Evolutionary conservation across 2,113 vertebrate species (phyloP).

Genomic region (Clarias gariepinus): DNA sequence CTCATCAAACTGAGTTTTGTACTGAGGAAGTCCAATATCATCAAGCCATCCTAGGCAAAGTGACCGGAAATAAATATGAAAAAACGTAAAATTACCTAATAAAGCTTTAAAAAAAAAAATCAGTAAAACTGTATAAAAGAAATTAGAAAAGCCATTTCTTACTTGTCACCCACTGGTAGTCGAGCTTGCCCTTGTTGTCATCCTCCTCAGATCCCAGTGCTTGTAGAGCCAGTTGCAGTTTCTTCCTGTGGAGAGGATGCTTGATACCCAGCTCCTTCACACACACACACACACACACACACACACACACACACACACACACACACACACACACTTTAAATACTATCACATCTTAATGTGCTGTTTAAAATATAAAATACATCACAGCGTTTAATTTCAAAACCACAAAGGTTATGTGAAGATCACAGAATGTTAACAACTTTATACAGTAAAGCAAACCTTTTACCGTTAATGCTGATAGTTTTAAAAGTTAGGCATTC

Average conservation of each 20-base stretch:
- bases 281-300: conserved; percentile 30
- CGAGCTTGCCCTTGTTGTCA: conserved; percentile 89
- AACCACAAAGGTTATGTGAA: background rate
- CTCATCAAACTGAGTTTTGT: conserved; percentile 98
- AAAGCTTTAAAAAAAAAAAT: background rate
- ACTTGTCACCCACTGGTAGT: conserved; percentile 98
- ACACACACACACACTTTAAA: background rate
- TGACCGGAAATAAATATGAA: background rate
- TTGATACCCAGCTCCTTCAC: conserved; percentile 94
- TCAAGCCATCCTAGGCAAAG: conserved; percentile 88
- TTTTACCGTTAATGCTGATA: background rate
- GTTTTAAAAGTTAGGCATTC: background rate
- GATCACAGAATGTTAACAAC: background rate
- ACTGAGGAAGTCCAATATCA: conserved; percentile 96
- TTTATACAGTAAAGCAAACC: background rate
- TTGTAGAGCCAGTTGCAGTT: conserved; percentile 93
- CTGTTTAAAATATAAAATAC: too few relatives aligned
- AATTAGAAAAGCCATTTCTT: conserved; percentile 60
- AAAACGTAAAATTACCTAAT: background rate
- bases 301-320: conserved; percentile 19
- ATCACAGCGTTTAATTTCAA: too few relatives aligned
- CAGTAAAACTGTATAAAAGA: background rate
- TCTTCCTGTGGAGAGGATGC: conserved; percentile 90
- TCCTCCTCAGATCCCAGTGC: conserved; percentile 95
- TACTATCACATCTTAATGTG: background rate